Percentiles rank a stretch among this genome's conserved stretches.
phyloP scores from a whole-genome alignment of 53 echinoderm and acorn worm species.

The Echinarachnius parma region DNA sequence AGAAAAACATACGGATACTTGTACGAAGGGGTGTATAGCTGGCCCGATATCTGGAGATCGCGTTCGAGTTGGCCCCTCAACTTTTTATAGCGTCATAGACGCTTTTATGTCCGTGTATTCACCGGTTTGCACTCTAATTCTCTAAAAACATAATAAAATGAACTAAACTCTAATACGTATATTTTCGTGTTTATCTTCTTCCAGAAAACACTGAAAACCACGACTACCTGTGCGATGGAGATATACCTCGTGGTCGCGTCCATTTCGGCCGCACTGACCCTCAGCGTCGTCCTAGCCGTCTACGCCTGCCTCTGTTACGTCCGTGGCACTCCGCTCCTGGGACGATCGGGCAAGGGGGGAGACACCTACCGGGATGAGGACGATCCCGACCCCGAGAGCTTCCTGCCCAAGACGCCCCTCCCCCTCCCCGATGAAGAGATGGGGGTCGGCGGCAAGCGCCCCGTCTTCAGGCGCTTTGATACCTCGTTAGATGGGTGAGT shows the following conservation, averaged over 20 bases:
- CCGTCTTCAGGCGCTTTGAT: constrained; percentile 8
- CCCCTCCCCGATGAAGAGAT: constrained; percentile 10
- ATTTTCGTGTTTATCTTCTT: too few species aligned
- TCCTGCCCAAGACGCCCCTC: constrained; percentile 1
- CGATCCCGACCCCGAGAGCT: neutral
- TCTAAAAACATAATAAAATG: too few species aligned
- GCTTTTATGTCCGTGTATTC: too few species aligned
- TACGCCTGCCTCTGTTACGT: constrained; percentile 25
- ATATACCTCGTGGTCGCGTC: constrained; percentile 32
- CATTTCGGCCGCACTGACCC: constrained; percentile 32
- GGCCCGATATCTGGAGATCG: too few species aligned
- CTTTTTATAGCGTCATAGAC: too few species aligned
- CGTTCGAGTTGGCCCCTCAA: too few species aligned
- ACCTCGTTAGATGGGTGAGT: constrained; percentile 24
- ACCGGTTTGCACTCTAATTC: too few species aligned
- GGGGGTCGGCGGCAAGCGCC: neutral
- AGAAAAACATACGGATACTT: too few species aligned
- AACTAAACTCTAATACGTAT: too few species aligned
- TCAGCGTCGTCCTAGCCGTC: constrained; percentile 18
- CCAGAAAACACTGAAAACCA: too few species aligned
- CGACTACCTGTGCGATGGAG: too few species aligned
- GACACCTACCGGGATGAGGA: constrained; percentile 4
- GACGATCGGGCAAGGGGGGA: neutral
- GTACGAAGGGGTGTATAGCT: too few species aligned
- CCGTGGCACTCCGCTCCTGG: neutral